Evolutionary conservation across 2,113 vertebrate species (phyloP), one percentile per base, ranked within the genome.

Genomic region (Turnix velox): DNA sequence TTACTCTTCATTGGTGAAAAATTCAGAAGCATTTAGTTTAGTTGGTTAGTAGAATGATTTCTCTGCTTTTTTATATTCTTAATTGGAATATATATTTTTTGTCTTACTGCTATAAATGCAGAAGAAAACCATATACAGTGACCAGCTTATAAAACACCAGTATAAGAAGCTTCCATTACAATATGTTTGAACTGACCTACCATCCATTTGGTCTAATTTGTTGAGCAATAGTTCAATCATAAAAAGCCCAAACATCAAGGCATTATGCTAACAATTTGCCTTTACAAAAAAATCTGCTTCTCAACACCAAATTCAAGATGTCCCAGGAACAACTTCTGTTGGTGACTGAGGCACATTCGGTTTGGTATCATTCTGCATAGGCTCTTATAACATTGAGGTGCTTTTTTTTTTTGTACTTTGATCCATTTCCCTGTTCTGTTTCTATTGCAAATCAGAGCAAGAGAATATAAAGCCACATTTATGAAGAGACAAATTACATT

Each of bases 371-470:
- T 73, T 81, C 27, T 81, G 16, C 16, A n/a, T 19, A 24, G 4
- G 27, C 68, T 58, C 39, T 67, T 33, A 31, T 8, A 24, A 59
- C 6, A n/a, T 16, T 10, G 6, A 3, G 6, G 0, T n/a, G n/a
- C n/a, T n/a, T n/a, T 4, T 15, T 7, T 18, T 35, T n/a, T 62
- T 55, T 61, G 25, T 72, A 10, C 30, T 79, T 69, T 25, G 2
- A 6, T 40, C 16, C 49, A 5, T 71, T 84, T 65, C 25, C 14
- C 8, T 55, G 25, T 12, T 12, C 5, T 48, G 10, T 63, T 45
- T 82, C 5, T 54, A 52, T 40, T 49, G 25, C 73, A 82, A 2
- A 73, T 2, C 10, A 45, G 33, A 63, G 6, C 19, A 78, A 1
- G 57, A n/a, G 17, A 84, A 52, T 45, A 35, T 45, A 51, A 72